Evolutionary conservation across 2,888 invertebrate species (phyloP).

Genomic region (Biston betularia): DNA sequence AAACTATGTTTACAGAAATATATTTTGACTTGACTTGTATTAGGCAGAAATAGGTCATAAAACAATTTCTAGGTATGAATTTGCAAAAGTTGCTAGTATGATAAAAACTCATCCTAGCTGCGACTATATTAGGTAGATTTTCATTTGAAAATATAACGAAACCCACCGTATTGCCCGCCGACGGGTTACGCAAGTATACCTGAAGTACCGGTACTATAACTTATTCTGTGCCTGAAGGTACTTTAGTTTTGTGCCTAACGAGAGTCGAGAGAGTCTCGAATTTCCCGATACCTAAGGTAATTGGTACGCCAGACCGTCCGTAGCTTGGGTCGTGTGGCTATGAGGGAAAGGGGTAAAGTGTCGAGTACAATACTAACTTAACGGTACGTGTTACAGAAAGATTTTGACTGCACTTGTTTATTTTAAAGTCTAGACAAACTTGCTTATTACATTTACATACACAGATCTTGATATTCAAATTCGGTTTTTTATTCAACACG

Average conservation of each 20-base stretch:
- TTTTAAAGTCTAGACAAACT: too few relatives aligned
- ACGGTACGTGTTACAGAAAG: neutral
- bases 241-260: neutral
- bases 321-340: neutral
- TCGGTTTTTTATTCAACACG: too few relatives aligned
- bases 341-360: neutral
- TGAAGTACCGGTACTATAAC: neutral
- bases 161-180: neutral
- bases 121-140: neutral
- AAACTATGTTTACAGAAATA: neutral
- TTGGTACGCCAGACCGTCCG: constrained; percentile 4
- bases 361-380: neutral
- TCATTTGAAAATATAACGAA: neutral
- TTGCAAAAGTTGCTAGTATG: neutral
- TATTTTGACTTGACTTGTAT: too few relatives aligned
- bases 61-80: too few relatives aligned
- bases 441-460: too few relatives aligned
- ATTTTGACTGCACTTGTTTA: neutral
- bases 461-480: too few relatives aligned
- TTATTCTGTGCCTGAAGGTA: neutral
- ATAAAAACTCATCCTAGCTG: neutral
- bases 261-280: constrained; percentile 3
- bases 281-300: constrained; percentile 3
- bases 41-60: too few relatives aligned
- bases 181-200: constrained; percentile 2